phyloP scores from a whole-genome alignment of 2,888 invertebrate genomes.

The Ptilodon capucinus region DNA sequence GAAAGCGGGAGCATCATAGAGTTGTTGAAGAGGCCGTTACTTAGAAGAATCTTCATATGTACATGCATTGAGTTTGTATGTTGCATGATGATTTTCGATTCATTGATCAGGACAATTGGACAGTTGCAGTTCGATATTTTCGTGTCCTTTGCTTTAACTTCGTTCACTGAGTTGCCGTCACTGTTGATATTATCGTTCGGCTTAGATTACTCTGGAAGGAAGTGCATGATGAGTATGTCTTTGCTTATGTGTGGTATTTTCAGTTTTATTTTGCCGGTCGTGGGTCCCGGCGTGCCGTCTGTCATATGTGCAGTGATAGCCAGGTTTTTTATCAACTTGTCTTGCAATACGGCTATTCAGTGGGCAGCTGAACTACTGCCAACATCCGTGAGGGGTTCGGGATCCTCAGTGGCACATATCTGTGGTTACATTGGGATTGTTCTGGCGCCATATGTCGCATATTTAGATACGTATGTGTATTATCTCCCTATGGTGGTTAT shows the following conservation, averaged over 20 bases:
- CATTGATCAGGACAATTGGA: conserved; percentile 56
- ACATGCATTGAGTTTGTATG: conserved; percentile 55
- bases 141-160: conserved; percentile 60
- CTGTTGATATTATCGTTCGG: conserved; percentile 52
- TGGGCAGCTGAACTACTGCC: conserved; percentile 68
- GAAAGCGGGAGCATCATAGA: conserved; percentile 38
- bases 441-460: conserved; percentile 64
- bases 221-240: conserved; percentile 42
- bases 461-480: conserved; percentile 44
- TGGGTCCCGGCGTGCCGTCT: conserved; percentile 48
- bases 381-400: conserved; percentile 58
- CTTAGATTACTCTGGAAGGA: conserved; percentile 58
- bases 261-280: conserved; percentile 49
- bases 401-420: conserved; percentile 56
- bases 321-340: conserved; percentile 60
- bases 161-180: conserved; percentile 64
- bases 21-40: conserved; percentile 44
- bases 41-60: conserved; percentile 51
- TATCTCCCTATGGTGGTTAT: conserved; percentile 60
- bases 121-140: conserved; percentile 60
- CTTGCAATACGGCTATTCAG: conserved; percentile 49
- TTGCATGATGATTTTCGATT: conserved; percentile 53
- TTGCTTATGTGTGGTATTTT: conserved; percentile 44
- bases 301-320: conserved; percentile 60
- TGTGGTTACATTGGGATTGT: conserved; percentile 55